These are phyloP conservation scores for Tringa solitaria DNA, from an alignment of 2,113 vertebrate species.

Conservation along the genomic window DNA sequence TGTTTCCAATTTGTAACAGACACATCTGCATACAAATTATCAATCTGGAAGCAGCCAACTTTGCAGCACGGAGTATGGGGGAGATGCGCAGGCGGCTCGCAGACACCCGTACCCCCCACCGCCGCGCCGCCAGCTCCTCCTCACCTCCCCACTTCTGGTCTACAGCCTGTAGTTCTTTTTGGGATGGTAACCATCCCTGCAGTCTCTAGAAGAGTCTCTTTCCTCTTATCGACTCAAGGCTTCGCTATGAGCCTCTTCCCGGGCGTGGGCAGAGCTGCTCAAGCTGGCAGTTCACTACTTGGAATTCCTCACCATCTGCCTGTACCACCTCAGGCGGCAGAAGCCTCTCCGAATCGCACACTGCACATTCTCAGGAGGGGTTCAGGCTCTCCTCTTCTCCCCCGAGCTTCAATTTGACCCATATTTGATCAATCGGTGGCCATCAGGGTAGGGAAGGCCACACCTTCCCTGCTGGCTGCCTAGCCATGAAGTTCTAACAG, in stretches of 20 bases:
- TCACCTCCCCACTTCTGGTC: background rate
- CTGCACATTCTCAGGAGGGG: background rate
- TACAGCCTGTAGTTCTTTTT: background rate
- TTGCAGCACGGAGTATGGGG: background rate
- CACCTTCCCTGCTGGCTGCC: background rate
- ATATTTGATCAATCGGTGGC: background rate
- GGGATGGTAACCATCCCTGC: background rate
- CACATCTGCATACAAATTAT: background rate
- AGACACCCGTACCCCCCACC: background rate
- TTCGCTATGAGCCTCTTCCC: background rate
- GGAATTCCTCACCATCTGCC: constrained; percentile 14
- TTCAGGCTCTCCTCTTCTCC: background rate
- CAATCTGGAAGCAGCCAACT: background rate
- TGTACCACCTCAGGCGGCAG: background rate
- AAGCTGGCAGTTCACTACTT: background rate
- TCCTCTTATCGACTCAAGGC: background rate
- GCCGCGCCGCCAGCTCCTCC: rapidly evolving
- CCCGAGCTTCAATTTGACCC: background rate
- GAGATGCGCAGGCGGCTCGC: background rate
- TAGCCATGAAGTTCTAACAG: background rate
- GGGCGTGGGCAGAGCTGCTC: background rate
- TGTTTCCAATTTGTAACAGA: background rate
- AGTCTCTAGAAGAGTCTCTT: background rate
- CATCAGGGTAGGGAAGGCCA: background rate
- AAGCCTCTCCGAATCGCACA: background rate